A percentile compares a stretch with the other conserved stretches of the same genome.
phyloP scores from a whole-genome alignment of 2,113 vertebrate species.

The Ancistrus triradiatus region DNA sequence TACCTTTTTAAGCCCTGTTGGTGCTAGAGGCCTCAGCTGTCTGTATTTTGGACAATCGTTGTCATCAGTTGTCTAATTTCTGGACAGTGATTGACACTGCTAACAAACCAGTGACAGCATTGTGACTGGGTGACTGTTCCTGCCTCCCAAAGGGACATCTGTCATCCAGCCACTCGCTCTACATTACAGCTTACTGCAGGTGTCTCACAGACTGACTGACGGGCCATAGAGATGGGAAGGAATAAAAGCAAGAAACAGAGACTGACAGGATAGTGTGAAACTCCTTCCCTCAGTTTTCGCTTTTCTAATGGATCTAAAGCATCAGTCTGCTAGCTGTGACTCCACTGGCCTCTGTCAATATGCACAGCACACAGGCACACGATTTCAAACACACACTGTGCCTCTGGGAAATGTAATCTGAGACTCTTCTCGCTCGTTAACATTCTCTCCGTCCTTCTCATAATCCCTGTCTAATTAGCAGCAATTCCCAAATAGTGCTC shows the following conservation, averaged over 20 bases:
- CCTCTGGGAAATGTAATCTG: neutral
- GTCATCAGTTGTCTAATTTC: neutral
- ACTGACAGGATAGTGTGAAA: too few species aligned
- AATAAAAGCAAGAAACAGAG: neutral
- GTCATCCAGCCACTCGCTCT: conserved; percentile 17
- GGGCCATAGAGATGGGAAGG: neutral
- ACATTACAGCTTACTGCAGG: conserved; percentile 25
- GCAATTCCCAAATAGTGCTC: conserved; percentile 51
- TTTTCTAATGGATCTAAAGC: conserved; percentile 2
- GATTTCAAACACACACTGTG: neutral
- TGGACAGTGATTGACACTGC: neutral
- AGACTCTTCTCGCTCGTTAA: neutral
- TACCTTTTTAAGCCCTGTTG: too few species aligned
- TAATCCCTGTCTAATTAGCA: conserved; percentile 52
- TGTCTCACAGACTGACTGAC: conserved; percentile 1
- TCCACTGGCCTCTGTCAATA: conserved; percentile 2
- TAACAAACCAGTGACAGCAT: conserved; percentile 13
- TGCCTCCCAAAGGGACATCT: conserved; percentile 1
- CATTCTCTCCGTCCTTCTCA: conserved; percentile 11
- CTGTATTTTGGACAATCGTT: too few species aligned
- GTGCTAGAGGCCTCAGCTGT: too few species aligned
- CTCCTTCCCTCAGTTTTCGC: too few species aligned
- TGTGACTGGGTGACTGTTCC: conserved; percentile 24
- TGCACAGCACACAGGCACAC: neutral
- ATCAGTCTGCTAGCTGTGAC: neutral